Evolutionary conservation across 2,888 invertebrate species (phyloP), one percentile per base, ranked within the genome.

Genomic region (Eupeodes latifasciatus): DNA sequence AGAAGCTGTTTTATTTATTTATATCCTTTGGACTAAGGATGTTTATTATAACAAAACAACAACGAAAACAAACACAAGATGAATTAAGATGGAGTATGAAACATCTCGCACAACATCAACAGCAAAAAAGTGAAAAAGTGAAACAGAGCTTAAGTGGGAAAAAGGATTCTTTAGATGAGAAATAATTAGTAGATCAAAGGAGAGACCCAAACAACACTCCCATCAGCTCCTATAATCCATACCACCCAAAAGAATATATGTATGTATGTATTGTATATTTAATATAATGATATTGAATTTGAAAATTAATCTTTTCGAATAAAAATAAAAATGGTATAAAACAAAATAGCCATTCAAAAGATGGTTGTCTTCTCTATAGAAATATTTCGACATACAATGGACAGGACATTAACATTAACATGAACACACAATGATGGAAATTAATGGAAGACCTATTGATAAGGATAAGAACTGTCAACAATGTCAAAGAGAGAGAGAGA

Each of bases 141-240:
- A 44, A 51, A 27, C 19, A 71, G 9, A 44, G 55, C 66, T 80
- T 77, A 85, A 85, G 85, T 85, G 76, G 78, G 36, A 69, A 57
- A 79, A 80, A 80, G 83, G 80, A 87, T 87, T 83, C 76, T 83
- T 77, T 83, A 67, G 76, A 81, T 85, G 77, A 80, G 44, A 83
- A 87, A 83, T 87, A 87, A 83, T 87, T 87, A 83, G 76, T 64
- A 80, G 80, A 83, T 87, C 80, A 83, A 83, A 87, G 61, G 36
- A 72, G 19, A 72, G 16, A 49, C 10, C n/a, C 40, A 16, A 16
- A 40, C 19, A 59, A 51, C 57, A 55, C 27, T 16, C 2, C 36
- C 36, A 36, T 36, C 5, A 40, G 27, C 27, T 27, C 1, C 27
- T 2, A 27, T 27, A 27, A 27, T 27, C 27, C 27, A 27, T 27